Conservation (phyloP, 1,140 invertebrate species). For the Conopomorpha cramerella region DNA sequence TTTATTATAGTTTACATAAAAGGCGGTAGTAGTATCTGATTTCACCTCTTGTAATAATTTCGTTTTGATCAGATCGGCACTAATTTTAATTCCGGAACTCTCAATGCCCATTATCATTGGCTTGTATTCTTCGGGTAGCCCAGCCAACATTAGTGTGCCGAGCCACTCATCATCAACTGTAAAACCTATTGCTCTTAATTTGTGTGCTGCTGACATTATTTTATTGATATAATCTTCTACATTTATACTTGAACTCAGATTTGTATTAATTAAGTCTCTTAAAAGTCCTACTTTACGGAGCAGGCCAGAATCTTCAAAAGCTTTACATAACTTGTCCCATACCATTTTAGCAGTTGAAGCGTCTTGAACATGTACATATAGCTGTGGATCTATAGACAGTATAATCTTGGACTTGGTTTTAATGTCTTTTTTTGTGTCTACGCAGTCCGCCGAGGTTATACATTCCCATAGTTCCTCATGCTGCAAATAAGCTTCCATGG, state of each 20-base stretch:
- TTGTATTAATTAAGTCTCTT: slow-evolving; percentile 6
- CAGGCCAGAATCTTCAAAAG: slow-evolving; percentile 16
- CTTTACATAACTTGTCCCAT: slow-evolving; percentile 12
- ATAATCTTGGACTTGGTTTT: slow-evolving; percentile 12
- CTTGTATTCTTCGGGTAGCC: slow-evolving; percentile 17
- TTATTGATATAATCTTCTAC: slow-evolving; percentile 16
- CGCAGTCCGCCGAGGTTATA: too few relatives aligned
- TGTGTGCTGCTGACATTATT: slow-evolving; percentile 7
- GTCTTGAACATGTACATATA: slow-evolving; percentile 12
- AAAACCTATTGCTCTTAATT: slow-evolving; percentile 11
- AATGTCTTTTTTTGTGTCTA: too few relatives aligned
- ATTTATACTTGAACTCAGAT: slow-evolving; percentile 10
- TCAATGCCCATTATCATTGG: slow-evolving; percentile 30
- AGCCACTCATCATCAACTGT: too few relatives aligned
- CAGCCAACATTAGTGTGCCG: slow-evolving; percentile 15
- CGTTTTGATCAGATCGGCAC: slow-evolving; percentile 21
- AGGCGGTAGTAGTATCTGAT: slow-evolving; percentile 12
- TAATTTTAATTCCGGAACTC: slow-evolving; percentile 19
- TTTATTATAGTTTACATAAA: slow-evolving; percentile 10
- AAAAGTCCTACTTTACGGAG: slow-evolving; percentile 14
- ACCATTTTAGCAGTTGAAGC: slow-evolving; percentile 15
- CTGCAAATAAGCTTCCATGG: too few relatives aligned
- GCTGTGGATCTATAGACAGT: slow-evolving; percentile 8
- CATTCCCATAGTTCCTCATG: too few relatives aligned
- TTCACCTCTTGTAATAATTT: slow-evolving; percentile 27